A percentile compares a stretch with the other conserved stretches of the same genome.
Conservation (phyloP, 2,888 invertebrate species). For the Onchidella celtica region DNA sequence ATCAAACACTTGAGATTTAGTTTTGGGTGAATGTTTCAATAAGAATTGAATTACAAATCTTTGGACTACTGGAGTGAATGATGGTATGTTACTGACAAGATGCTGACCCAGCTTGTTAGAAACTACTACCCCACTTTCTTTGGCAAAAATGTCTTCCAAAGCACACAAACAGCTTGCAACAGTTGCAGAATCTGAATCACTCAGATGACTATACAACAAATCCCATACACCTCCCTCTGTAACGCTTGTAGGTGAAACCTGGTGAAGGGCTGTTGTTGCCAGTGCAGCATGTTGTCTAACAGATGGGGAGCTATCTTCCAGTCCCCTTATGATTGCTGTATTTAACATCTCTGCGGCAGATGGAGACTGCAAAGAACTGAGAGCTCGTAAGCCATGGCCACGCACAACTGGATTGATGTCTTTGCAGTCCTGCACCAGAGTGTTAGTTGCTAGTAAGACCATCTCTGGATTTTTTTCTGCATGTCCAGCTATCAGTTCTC, state of each 20-base stretch:
- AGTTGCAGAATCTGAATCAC: conserved; percentile 77
- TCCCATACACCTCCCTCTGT: conserved; percentile 68
- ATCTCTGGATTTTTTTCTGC: conserved; percentile 64
- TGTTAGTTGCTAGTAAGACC: conserved; percentile 76
- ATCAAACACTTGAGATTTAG: conserved; percentile 45
- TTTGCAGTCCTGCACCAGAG: conserved; percentile 73
- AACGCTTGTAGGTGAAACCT: conserved; percentile 53
- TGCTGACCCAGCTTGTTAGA: conserved; percentile 75
- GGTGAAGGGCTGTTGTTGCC: conserved; percentile 59
- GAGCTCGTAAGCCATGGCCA: conserved; percentile 27
- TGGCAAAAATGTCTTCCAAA: conserved; percentile 74
- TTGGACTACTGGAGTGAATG: conserved; percentile 49
- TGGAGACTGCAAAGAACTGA: conserved; percentile 60
- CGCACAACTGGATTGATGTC: conserved; percentile 77
- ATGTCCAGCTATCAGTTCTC: conserved; percentile 63
- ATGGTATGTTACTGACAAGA: conserved; percentile 67
- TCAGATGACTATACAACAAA: conserved; percentile 72
- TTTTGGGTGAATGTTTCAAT: conserved; percentile 39
- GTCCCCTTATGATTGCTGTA: conserved; percentile 58
- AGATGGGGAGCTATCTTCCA: conserved; percentile 75
- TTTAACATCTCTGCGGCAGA: conserved; percentile 66
- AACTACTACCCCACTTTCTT: conserved; percentile 77
- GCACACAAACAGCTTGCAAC: conserved; percentile 72
- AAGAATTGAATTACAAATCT: conserved; percentile 46
- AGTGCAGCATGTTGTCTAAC: conserved; percentile 74